These are phyloP conservation scores for Agrilus planipennis DNA, from an alignment of 1,140 invertebrate genomes.

Conservation along the genomic window DNA sequence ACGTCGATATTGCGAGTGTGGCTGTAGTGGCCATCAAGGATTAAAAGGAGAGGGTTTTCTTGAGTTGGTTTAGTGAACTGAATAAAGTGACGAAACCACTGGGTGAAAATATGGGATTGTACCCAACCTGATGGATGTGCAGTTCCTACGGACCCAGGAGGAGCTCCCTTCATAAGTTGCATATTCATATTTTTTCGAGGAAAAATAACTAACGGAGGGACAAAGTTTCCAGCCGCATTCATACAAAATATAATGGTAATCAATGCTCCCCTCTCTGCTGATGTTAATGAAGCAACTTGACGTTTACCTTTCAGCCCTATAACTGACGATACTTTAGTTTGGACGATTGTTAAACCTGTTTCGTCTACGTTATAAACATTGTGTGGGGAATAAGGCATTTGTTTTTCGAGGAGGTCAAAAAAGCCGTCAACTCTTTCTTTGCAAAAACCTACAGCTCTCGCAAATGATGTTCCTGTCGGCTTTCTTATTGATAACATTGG, in stretches of 20 bases:
- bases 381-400: conserved; percentile 18
- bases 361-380: conserved; percentile 32
- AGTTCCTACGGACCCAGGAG: conserved; percentile 23
- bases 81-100: conserved; percentile 24
- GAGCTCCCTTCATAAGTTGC: conserved; percentile 12
- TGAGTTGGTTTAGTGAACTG: conserved; percentile 12
- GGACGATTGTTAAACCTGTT: conserved; percentile 25
- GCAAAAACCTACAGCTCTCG: conserved; percentile 25
- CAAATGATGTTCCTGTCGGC: conserved; percentile 23
- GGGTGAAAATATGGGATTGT: conserved; percentile 16
- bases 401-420: conserved; percentile 25
- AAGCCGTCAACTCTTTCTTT: conserved; percentile 23
- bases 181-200: conserved; percentile 23
- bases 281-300: conserved; percentile 34
- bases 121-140: conserved; percentile 28
- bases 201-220: conserved; percentile 31
- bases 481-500: conserved; percentile 16
- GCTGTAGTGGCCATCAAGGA: conserved; percentile 22
- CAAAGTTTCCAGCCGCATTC: conserved; percentile 28
- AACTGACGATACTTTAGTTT: conserved; percentile 22
- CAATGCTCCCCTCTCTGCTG: conserved; percentile 36
- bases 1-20: conserved; percentile 20
- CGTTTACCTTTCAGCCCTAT: conserved; percentile 23
- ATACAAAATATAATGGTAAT: conserved; percentile 22
- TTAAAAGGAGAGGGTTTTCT: conserved; percentile 17